phyloP scores from a whole-genome alignment of 1,140 invertebrate species.

The Phthorimaea operculella region DNA sequence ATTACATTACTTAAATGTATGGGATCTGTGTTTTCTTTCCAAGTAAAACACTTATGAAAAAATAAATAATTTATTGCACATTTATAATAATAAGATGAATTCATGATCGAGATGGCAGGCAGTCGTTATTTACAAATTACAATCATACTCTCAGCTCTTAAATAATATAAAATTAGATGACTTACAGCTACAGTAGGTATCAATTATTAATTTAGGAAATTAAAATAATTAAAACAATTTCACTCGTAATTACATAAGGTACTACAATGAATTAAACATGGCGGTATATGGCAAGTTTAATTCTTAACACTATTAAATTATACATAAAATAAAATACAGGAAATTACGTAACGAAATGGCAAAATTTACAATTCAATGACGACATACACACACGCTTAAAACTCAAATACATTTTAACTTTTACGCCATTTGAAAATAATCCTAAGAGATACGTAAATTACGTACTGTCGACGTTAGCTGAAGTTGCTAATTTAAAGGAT shows the following conservation, averaged over 20 bases:
- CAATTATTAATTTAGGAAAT: background rate
- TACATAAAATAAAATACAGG: background rate
- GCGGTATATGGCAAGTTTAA: slow-evolving; percentile 61
- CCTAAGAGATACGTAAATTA: too few relatives aligned
- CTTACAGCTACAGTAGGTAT: background rate
- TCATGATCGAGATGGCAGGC: slow-evolving; percentile 18
- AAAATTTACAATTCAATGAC: background rate
- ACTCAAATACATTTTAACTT: too few relatives aligned
- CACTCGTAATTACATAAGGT: slow-evolving; percentile 7
- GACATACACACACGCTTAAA: background rate
- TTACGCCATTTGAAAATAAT: too few relatives aligned
- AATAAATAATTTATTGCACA: slow-evolving; percentile 34
- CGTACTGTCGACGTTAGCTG: too few relatives aligned
- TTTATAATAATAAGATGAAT: slow-evolving; percentile 14
- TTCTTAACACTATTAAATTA: slow-evolving; percentile 17
- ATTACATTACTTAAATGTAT: slow-evolving; percentile 17
- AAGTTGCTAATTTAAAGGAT: too few relatives aligned
- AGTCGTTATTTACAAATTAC: slow-evolving; percentile 19
- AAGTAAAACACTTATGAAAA: slow-evolving; percentile 19
- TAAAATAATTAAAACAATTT: slow-evolving; percentile 12
- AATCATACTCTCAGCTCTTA: slow-evolving; percentile 10
- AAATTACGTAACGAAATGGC: background rate
- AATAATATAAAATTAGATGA: slow-evolving; percentile 3
- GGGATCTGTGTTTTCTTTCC: slow-evolving; percentile 24
- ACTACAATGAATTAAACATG: slow-evolving; percentile 51